Evolutionary conservation across 2,797 vertebrate species (phyloP).

Genomic region (Sebastes cheni): DNA sequence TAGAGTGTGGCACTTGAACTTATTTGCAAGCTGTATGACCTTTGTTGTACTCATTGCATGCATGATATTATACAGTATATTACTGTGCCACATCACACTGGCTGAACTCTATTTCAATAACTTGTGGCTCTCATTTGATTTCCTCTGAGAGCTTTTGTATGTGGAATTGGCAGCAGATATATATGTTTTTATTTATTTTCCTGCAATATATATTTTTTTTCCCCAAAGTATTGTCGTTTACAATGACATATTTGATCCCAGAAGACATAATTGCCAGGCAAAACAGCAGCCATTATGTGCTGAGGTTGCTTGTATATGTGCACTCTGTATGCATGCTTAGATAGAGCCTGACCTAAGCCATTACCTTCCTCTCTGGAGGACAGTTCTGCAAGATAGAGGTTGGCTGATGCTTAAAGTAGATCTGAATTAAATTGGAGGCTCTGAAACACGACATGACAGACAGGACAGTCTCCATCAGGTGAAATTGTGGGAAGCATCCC

Average conservation of each 20-base stretch:
- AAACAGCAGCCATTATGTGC: conserved; percentile 58
- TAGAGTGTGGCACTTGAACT: background rate
- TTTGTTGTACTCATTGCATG: background rate
- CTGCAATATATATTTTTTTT: background rate
- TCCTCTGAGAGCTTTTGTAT: conserved; percentile 29
- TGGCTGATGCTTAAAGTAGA: conserved; percentile 55
- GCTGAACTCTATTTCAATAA: conserved; percentile 27
- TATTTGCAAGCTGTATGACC: background rate
- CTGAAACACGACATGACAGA: conserved; percentile 48
- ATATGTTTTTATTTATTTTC: background rate
- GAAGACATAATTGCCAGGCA: conserved; percentile 43
- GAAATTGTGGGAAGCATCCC: conserved; percentile 46
- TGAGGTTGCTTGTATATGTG: conserved; percentile 53
- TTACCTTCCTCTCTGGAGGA: conserved; percentile 63
- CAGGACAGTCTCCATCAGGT: conserved; percentile 44
- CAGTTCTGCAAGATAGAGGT: conserved; percentile 50
- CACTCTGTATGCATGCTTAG: conserved; percentile 41
- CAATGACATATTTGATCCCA: conserved; percentile 35
- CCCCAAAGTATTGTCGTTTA: conserved; percentile 31
- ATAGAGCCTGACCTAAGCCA: conserved; percentile 56
- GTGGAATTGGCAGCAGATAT: conserved; percentile 1
- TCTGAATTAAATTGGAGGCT: conserved; percentile 63
- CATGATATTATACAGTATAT: background rate
- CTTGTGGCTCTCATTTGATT: conserved; percentile 22
- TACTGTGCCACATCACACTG: background rate